Base-by-base conservation (phyloP, 2,888 invertebrate species). In the Scaptomyza parva region DNA sequence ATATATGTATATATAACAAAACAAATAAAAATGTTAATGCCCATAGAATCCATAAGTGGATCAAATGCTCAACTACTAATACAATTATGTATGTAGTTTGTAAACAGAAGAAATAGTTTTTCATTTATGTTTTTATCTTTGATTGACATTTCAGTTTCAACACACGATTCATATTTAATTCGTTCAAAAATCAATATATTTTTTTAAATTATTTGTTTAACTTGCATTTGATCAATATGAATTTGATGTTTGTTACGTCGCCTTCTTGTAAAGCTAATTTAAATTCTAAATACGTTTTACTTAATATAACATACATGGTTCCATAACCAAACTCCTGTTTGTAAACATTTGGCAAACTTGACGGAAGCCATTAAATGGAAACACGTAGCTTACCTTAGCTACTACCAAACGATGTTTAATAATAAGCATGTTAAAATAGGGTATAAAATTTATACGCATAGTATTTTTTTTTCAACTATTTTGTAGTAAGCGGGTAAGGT, bases 1-100 rank as follows among this genome's bases (percentile, higher is more conserved):
- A 66, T 86, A 71, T 67, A 87, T 82, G 82, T 68, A 85, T 67
- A 87, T 82, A 85, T 68, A 85, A 65, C 48, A 14, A 55, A 30
- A 45, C 51, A 61, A 62, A 63, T 45, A 62, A 51, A 54, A 64
- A 61, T 58, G 47, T 35, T 22, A 58, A 59, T 52, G 43, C 20
- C 2, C 17, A n/a, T 33, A 6, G 53, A 71, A 51, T 40, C 40
- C 24, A 61, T 37, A 26, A 26, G 59, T 40, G 44, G 7, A 14
- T 44, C 6, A 44, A 70, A 55, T 71, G 35, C 59, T 40, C 72
- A n/a, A n/a, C n/a, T 73, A 7, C 14, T 17, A 12, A 52, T 26
- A 20, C 1, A 51, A 28, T 30, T 20, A 8, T 33, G 26, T 6
- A 26, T 1, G 4, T 0, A 7, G 9, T 18, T 18, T 18, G n/a